phyloP scores from a whole-genome alignment of 1,140 invertebrate species.

The Dendrolimus kikuchii region DNA sequence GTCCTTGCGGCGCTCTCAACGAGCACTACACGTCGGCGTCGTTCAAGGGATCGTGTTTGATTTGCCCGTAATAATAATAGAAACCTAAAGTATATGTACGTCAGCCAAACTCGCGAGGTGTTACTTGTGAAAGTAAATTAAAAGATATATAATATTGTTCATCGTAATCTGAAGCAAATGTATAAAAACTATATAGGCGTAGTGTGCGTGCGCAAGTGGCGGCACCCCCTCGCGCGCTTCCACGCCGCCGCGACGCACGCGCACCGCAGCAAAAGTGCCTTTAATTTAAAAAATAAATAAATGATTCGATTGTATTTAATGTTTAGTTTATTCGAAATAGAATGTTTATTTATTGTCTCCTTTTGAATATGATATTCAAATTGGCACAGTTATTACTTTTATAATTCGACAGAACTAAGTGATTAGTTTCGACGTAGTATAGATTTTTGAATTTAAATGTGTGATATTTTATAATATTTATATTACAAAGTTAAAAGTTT shows the following conservation, averaged over 20 bases:
- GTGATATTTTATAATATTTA: constrained; percentile 72
- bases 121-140: constrained; percentile 44
- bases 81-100: constrained; percentile 35
- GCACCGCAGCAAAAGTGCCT: constrained; percentile 51
- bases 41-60: background rate
- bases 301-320: constrained; percentile 64
- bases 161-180: constrained; percentile 29
- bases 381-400: constrained; percentile 68
- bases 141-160: constrained; percentile 23
- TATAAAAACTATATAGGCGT: constrained; percentile 22
- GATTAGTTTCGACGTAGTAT: constrained; percentile 64
- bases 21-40: constrained; percentile 9
- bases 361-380: constrained; percentile 67
- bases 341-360: constrained; percentile 69
- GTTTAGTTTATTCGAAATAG: constrained; percentile 66
- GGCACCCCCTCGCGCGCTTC: constrained; percentile 44
- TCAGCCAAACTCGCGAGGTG: constrained; percentile 46
- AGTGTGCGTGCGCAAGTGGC: constrained; percentile 23
- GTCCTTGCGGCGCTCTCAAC: constrained; percentile 28
- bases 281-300: constrained; percentile 59
- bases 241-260: constrained; percentile 29
- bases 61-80: constrained; percentile 36
- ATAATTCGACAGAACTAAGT: constrained; percentile 64
- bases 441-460: constrained; percentile 68
- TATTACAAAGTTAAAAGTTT: constrained; percentile 70